Conservation (phyloP, 2,113 vertebrate genomes). For the Mola mola region DNA sequence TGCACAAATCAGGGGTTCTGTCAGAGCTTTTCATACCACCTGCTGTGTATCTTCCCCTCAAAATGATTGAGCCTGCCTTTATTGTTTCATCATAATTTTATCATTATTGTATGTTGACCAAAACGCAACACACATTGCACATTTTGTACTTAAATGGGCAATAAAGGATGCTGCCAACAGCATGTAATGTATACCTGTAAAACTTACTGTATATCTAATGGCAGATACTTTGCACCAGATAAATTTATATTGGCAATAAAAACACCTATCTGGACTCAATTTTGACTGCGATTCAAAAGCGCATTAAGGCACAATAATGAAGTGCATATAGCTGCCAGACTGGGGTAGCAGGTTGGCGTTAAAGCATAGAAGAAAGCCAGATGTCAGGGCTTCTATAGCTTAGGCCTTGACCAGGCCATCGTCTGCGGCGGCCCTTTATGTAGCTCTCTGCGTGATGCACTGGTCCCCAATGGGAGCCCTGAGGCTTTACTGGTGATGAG, state of each 20-base stretch:
- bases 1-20: constrained; percentile 85
- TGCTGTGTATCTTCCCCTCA: constrained; percentile 81
- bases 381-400: constrained; percentile 84
- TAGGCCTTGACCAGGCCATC: constrained; percentile 83
- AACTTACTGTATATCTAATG: constrained; percentile 45
- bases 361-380: constrained; percentile 80
- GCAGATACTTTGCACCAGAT: constrained; percentile 43
- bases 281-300: constrained; percentile 80
- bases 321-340: constrained; percentile 80
- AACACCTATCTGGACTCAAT: constrained; percentile 67
- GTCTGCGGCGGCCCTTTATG: constrained; percentile 80
- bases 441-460: constrained; percentile 77
- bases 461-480: constrained; percentile 75
- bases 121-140: constrained; percentile 74
- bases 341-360: constrained; percentile 81
- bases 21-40: constrained; percentile 85
- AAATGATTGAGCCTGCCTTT: constrained; percentile 79
- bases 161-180: constrained; percentile 34
- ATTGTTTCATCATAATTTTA: constrained; percentile 80
- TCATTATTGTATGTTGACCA: constrained; percentile 75
- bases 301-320: constrained; percentile 82
- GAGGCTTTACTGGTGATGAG: constrained; percentile 85
- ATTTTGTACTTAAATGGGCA: constrained; percentile 67
- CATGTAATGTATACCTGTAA: constrained; percentile 47
- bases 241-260: constrained; percentile 74